These are phyloP conservation scores for Sander vitreus DNA, from an alignment of 2,113 vertebrate genomes.

Conservation along the genomic window DNA sequence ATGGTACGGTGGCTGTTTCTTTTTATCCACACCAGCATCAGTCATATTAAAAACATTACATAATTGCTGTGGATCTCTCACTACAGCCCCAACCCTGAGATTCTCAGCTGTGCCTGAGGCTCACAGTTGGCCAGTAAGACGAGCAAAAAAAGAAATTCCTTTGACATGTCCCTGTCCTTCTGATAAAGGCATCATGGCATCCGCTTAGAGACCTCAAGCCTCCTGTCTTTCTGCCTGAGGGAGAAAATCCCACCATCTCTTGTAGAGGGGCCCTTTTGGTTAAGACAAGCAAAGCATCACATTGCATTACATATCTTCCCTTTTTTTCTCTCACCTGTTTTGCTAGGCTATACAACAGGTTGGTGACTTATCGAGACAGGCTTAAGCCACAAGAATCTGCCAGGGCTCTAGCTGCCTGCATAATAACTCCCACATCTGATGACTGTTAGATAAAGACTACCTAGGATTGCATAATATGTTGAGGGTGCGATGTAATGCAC, in stretches of 20 bases:
- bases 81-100: conserved; percentile 27
- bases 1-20: conserved; percentile 48
- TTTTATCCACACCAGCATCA: conserved; percentile 46
- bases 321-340: conserved; percentile 40
- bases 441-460: conserved; percentile 25
- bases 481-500: conserved; percentile 4
- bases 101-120: conserved; percentile 62
- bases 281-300: conserved; percentile 20
- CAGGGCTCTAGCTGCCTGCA: background rate
- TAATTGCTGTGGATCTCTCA: conserved; percentile 50
- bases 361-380: background rate
- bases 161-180: conserved; percentile 39
- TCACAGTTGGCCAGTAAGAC: conserved; percentile 41
- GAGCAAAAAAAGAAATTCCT: conserved; percentile 33
- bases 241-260: conserved; percentile 21
- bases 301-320: conserved; percentile 9
- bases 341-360: background rate
- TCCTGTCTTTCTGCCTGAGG: conserved; percentile 11
- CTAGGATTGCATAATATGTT: conserved; percentile 22
- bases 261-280: conserved; percentile 14
- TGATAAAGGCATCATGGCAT: conserved; percentile 40
- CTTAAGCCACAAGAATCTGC: conserved; percentile 4
- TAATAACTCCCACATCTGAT: conserved; percentile 26
- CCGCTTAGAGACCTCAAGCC: conserved; percentile 21
- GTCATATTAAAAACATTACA: conserved; percentile 62